Conservation (phyloP, 2,797 vertebrate genomes). For the Thripadectes ignobilis region DNA sequence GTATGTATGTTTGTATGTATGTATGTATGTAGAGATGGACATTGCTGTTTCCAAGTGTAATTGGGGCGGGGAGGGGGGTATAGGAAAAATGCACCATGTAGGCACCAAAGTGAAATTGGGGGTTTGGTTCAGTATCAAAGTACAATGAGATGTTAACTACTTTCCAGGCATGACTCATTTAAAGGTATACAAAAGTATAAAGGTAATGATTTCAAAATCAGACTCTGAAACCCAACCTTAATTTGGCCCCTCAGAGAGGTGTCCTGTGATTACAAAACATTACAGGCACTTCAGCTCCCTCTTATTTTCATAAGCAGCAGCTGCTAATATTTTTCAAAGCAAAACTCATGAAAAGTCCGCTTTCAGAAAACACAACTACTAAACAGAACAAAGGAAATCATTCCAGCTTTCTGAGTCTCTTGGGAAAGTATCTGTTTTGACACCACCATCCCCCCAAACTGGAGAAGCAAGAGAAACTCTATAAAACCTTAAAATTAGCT, state of each 20-base stretch:
- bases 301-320: neutral
- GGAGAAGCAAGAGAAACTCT: neutral
- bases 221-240: neutral
- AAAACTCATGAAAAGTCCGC: neutral
- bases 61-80: neutral
- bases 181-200: neutral
- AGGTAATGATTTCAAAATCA: neutral
- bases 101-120: neutral
- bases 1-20: too few species aligned
- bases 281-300: neutral
- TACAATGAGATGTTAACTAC: neutral
- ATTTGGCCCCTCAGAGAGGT: neutral
- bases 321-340: neutral
- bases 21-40: neutral
- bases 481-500: conserved; percentile 21
- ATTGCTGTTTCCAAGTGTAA: neutral
- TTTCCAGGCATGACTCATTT: neutral
- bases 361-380: neutral
- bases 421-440: neutral
- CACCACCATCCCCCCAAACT: neutral
- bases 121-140: neutral
- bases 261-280: neutral
- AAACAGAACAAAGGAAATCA: neutral
- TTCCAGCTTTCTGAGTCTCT: neutral
- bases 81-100: neutral